phyloP scores from a whole-genome alignment of 2,888 invertebrate genomes.

The Leucania comma region DNA sequence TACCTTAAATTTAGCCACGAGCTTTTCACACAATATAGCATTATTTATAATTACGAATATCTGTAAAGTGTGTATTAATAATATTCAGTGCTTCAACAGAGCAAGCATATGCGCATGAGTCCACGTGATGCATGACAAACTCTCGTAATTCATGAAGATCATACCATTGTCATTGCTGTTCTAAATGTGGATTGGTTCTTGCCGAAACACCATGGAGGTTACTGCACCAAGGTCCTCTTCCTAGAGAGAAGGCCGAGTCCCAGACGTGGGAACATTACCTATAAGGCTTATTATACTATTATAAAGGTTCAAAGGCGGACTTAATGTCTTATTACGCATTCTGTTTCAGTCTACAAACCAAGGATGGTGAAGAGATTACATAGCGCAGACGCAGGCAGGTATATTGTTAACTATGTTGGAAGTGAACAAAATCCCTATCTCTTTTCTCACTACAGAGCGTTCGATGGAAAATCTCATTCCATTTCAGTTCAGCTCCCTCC shows the following conservation, averaged over 20 bases:
- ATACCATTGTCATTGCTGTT: constrained; percentile 16
- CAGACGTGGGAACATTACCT: too few species aligned
- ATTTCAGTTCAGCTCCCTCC: constrained; percentile 5
- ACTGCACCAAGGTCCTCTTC: background rate
- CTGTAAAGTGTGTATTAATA: constrained; percentile 2
- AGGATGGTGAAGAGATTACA: too few species aligned
- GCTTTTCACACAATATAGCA: too few species aligned
- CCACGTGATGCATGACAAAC: constrained; percentile 6
- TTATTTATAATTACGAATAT: too few species aligned
- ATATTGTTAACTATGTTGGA: too few species aligned
- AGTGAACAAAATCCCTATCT: background rate
- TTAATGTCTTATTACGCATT: too few species aligned
- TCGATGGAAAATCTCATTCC: constrained; percentile 33
- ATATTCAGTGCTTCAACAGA: constrained; percentile 9
- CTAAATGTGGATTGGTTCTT: constrained; percentile 16
- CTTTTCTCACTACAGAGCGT: background rate
- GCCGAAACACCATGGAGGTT: background rate
- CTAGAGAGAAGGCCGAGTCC: too few species aligned
- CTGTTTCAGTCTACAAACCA: too few species aligned
- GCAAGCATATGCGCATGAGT: constrained; percentile 19
- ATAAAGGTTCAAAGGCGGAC: too few species aligned
- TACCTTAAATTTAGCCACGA: too few species aligned
- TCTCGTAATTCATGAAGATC: constrained; percentile 25
- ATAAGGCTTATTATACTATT: too few species aligned
- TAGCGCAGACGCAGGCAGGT: too few species aligned